Base-by-base conservation (phyloP, 2,113 vertebrate genomes). In the Neodon shergylaensis region DNA sequence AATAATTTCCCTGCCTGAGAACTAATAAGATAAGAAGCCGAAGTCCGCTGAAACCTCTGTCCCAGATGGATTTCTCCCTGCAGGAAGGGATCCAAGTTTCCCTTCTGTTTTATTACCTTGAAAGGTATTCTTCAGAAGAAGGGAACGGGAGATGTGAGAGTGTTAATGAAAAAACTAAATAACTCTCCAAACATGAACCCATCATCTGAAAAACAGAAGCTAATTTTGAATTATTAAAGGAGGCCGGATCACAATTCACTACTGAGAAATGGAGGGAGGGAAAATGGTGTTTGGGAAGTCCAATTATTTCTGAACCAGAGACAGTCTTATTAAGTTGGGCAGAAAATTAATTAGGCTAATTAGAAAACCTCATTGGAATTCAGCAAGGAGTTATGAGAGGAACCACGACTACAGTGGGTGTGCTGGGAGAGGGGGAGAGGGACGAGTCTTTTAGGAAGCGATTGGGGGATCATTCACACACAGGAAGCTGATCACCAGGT, bases 331-430 rank as follows among this genome's bases (percentile, higher is more conserved):
- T 99, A 99, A 98, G 98, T 98, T 98, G 97, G 98, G 98, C 98
- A 98, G 98, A 98, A 98, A 99, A 99, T 99, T 99, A 99, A 99
- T 99, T 99, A 98, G 98, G 98, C 98, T 98, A 98, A 99, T 99
- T 99, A 99, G 98, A 98, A 98, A 98, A 98, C 95, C 98, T 97
- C 98, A 95, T 97, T 98, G 98, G 98, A 98, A 96, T 98, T 98
- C 96, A 98, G 97, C 92, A 96, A 98, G 98, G 98, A 98, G 98
- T 98, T 98, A 96, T 94, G 97, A 97, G 98, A 97, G 97, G 96
- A 96, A 97, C 88, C 95, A 73, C 61, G 39, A 97, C 96, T 95
- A 84, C 74, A 42, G 65, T 82, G 92, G 94, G 21, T 91, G 49
- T 81, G 81, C 79, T 5, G 81, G 74, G 31, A 79, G 74, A 79